Evolutionary conservation across 2,113 vertebrate species (phyloP), one percentile per base, ranked within the genome.

Genomic region (Sitta europaea): DNA sequence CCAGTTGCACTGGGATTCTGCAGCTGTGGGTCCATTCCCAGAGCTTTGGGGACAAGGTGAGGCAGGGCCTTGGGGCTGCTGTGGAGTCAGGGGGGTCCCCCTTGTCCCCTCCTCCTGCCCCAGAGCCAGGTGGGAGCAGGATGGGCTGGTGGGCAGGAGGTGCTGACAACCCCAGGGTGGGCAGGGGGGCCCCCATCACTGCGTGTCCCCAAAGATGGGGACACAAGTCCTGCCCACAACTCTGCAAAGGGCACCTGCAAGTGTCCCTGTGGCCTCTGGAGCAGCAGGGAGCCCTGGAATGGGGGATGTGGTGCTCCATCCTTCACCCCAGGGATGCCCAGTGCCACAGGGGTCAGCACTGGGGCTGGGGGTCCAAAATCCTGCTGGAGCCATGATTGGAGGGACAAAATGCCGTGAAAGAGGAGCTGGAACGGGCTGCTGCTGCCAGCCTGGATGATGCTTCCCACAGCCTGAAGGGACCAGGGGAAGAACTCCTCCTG

Each of bases 61-160:
- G 3, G 5, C 7, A 0, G 1, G 19, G 35, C 33, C 8, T 3
- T 9, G 24, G 47, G 55, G 28, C 24, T 83, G 8, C 48, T 86
- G 25, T 7, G 6, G 55, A 6, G 50, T 0, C 10, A 72, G 24
- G 3, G 6, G 7, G 5, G 1, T 4, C 4, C 51, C 31, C 31
- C 4, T 0, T 1, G 5, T 59, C 33, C 23, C 35, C 28, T 36
- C 11, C 11, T 63, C 33, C 65, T 57, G 61, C n/a, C 42, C 48
- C 58, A 62, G 33, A 51, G 8, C 24, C 19, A 4, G 29, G 6
- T 27, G 23, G 53, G 65, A 82, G 54, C 63, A 36, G 58, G 23
- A 20, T 6, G 38, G 59, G 74, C 14, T 9, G 15, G 28, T 21
- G 79, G 16, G 68, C 12, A 17, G 47, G 53, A 48, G 62, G 51